Evolutionary conservation across 2,888 invertebrate species (phyloP).

Genomic region (Camponotus fellah): DNA sequence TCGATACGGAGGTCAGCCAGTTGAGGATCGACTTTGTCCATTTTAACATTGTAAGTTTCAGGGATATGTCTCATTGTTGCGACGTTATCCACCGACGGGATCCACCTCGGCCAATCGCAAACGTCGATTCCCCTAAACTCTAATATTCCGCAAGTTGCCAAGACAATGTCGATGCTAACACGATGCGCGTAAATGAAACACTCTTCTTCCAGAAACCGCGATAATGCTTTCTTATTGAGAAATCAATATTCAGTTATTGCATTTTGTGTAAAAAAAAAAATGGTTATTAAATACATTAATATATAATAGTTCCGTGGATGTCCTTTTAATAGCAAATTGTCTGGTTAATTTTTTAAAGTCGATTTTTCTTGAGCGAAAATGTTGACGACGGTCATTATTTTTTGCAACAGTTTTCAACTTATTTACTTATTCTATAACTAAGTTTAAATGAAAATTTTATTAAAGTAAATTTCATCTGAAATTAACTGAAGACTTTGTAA

Average conservation of each 20-base stretch:
- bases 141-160: conserved; percentile 42
- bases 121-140: conserved; percentile 20
- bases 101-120: conserved; percentile 6
- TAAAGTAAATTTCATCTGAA: not conserved
- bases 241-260: not conserved
- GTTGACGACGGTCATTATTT: not conserved
- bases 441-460: not conserved
- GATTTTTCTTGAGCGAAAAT: not conserved
- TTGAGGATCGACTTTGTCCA: conserved; percentile 94
- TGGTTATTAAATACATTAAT: too few relatives aligned
- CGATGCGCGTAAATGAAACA: not conserved
- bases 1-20: conserved; percentile 93
- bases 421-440: not conserved
- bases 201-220: not conserved
- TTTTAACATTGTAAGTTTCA: conserved; percentile 91
- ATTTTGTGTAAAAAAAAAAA: not conserved
- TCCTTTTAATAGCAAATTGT: not conserved
- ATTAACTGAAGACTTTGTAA: not conserved
- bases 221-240: not conserved
- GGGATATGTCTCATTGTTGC: conserved; percentile 23
- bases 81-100: not conserved
- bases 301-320: too few relatives aligned
- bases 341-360: not conserved
- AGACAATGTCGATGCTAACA: conserved; percentile 30
- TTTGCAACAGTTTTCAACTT: not conserved